Base-by-base conservation (phyloP, 2,797 vertebrate species). In the Melanotaenia parkinsoni region DNA sequence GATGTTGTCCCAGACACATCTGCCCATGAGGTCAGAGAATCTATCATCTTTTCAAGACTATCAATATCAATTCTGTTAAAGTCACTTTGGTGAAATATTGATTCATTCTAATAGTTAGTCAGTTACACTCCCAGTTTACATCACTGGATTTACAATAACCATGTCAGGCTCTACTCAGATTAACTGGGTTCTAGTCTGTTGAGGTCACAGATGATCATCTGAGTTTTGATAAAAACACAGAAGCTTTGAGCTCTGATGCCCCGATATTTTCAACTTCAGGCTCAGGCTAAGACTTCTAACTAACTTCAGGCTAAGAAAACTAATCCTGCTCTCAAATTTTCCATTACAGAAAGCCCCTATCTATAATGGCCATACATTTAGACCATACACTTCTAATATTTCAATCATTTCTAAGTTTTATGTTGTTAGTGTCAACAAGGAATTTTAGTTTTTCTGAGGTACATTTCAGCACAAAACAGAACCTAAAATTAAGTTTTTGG, bases 241-340 rank as follows among this genome's bases (percentile, higher is more conserved):
- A 35, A 32, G 2, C 24, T 38, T 14, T 58, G 24, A 65, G 50
- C 57, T 70, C 20, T 66, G 67, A 70, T 45, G 66, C 58, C 57
- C 57, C 58, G 57, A 70, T 64, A 24, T 50, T 30, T 69, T 13
- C 32, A 22, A 32, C 45, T 51, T 66, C 71, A 66, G 26, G 45
- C 45, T 18, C 2, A n/a, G n/a, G n/a, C n/a, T n/a, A n/a, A n/a
- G n/a, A n/a, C n/a, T n/a, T n/a, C n/a, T n/a, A n/a, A n/a, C n/a
- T n/a, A 22, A 32, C 45, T 51, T 66, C 71, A 66, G 26, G 45
- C 45, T 18, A 6, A 32, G 30, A 32, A 13, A 33, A 37, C 9
- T n/a, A 2, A 0, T 38, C 37, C 32, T 33, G 53, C 14, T 3
- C 35, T 11, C 47, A 3, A 35, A 35, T 8, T 37, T 64, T 12